These are phyloP conservation scores for Falco peregrinus DNA, from an alignment of 2,797 vertebrate genomes.

Conservation along the genomic window DNA sequence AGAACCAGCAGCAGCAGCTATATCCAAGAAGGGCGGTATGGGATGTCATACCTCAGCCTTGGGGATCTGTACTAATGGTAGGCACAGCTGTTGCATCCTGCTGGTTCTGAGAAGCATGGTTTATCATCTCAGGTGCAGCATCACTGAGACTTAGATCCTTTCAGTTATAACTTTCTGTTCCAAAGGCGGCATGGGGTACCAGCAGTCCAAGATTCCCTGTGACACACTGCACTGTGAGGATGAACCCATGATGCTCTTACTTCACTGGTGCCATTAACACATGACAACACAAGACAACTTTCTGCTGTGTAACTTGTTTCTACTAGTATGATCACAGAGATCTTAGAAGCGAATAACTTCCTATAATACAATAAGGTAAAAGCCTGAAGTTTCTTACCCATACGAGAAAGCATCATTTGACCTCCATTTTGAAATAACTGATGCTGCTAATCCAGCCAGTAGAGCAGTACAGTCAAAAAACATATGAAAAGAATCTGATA, in stretches of 20 bases:
- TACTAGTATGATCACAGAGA: not conserved
- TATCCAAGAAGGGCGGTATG: fast-evolving
- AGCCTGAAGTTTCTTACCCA: slow-evolving; percentile 82
- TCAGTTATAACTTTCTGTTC: not conserved
- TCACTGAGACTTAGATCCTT: not conserved
- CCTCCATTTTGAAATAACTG: slow-evolving; percentile 97
- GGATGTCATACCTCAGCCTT: not conserved
- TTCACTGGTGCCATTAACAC: not conserved
- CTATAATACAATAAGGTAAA: not conserved
- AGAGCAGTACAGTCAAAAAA: slow-evolving; percentile 99
- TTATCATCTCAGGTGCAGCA: not conserved
- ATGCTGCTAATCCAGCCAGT: slow-evolving; percentile 94
- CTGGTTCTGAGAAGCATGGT: not conserved
- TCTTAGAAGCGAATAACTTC: not conserved
- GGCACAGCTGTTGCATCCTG: not conserved
- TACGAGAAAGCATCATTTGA: slow-evolving; percentile 98
- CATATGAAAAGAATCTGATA: slow-evolving; percentile 99
- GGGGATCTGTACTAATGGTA: not conserved
- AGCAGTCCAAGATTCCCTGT: not conserved
- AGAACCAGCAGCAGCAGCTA: not conserved
- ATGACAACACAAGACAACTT: not conserved
- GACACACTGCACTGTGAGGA: fast-evolving
- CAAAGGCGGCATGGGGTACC: not conserved
- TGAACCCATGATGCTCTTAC: not conserved
- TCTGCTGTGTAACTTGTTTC: not conserved